phyloP scores from a whole-genome alignment of 2,888 invertebrate species.

The Mythimna pallens region DNA sequence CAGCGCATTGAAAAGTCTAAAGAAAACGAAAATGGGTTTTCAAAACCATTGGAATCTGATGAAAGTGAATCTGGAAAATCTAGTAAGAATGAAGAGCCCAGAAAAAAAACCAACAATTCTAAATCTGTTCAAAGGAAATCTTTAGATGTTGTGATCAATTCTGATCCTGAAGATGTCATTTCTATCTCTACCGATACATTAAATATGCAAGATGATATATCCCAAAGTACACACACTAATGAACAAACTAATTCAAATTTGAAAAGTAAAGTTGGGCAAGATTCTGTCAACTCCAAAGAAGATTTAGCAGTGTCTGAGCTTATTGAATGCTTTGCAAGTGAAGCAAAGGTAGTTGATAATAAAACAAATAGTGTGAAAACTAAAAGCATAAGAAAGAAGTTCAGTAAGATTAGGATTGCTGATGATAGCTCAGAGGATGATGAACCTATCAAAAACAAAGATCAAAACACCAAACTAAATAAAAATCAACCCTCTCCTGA shows the following conservation, averaged over 20 bases:
- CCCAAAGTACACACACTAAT: not conserved
- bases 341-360: constrained; percentile 30
- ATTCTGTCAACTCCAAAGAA: constrained; percentile 5
- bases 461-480: constrained; percentile 36
- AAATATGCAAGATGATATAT: constrained; percentile 1
- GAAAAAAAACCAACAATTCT: constrained; percentile 11
- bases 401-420: constrained; percentile 62
- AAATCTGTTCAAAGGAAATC: constrained; percentile 9
- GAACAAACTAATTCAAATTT: constrained; percentile 5
- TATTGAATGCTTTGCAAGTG: constrained; percentile 46
- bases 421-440: constrained; percentile 70
- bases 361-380: constrained; percentile 5
- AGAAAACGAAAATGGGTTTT: not conserved
- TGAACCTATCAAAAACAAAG: constrained; percentile 21
- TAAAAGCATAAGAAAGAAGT: constrained; percentile 56
- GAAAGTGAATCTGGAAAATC: constrained; percentile 11
- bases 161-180: not conserved
- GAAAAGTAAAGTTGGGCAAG: not conserved
- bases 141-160: not conserved
- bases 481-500: constrained; percentile 31
- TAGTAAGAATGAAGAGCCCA: constrained; percentile 6
- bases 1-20: constrained; percentile 1
- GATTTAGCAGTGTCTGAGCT: constrained; percentile 42
- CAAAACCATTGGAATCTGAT: constrained; percentile 19
- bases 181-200: constrained; percentile 1